Evolutionary conservation across 1,140 invertebrate species (phyloP), one percentile per base, ranked within the genome.

Genomic region (Drosophila elegans): DNA sequence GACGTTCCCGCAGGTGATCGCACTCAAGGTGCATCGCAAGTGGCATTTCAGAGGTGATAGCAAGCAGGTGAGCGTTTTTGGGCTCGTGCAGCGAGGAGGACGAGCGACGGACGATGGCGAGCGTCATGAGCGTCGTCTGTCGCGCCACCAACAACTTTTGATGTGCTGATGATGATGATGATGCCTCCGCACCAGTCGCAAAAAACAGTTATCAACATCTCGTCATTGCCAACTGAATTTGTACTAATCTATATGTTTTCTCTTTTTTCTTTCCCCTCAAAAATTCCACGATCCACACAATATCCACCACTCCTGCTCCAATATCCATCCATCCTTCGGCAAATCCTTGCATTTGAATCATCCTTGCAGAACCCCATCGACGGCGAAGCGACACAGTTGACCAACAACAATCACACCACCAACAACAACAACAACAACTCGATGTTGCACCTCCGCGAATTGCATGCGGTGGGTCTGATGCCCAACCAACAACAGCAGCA

Each of bases 11-110:
- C 90, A 90, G 78, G 82, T 92, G 78, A 92, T 91, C 63, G 92
- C 92, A 62, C 80, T 92, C 66, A 92, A 92, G 80, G 92, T 92
- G 76, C 92, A 92, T 91, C 91, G 91, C 78, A 92, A 92, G 79
- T 92, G 92, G 92, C 92, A 92, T 92, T 92, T 92, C 80, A 91
- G 91, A 90, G 90, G 91, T 88, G 92, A 92, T 92, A 92, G 92
- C 85, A 92, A 92, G 88, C 92, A 92, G 91, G 91, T 92, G 77
- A 92, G 90, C 90, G 73, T 92, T 92, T 89, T 91, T 92, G 74
- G 88, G 81, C 91, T 92, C 83, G 91, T 91, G 91, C 91, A 90
- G 91, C 89, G 88, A 92, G 91, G 88, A 82, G 78, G 54, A 66
- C 32, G 49, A 39, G 53, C 49, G 49, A 34, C 55, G 32, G 60